Evolutionary conservation across 2,113 vertebrate genomes (phyloP), one percentile per base, ranked within the genome.

Genomic region (Myiagra hebetior): DNA sequence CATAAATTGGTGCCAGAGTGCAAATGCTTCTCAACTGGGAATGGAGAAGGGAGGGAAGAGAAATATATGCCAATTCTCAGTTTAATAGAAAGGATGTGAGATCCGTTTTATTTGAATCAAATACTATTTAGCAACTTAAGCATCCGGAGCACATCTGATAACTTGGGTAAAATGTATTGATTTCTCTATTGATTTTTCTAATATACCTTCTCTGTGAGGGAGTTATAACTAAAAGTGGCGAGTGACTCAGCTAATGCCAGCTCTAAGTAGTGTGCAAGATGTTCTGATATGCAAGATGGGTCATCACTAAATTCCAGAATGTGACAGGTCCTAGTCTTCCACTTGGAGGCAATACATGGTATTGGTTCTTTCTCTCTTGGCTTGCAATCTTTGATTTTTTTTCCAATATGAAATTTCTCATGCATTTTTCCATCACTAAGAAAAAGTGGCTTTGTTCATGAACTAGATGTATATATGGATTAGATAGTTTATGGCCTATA

Each of bases 121-220:
- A 96, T 86, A 85, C 80, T 97, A 94, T 92, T 97, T 96, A 97
- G 95, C 87, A 94, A 85, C 92, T 95, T 93, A 96, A 96, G 94
- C 70, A 95, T 94, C 70, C 47, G 27, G 82, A 96, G 95, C 79
- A 93, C 90, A 96, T 94, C 90, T 96, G 97, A 97, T 97, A 97
- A 95, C 89, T 85, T 82, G 79, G 88, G 68, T 95, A 94, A 97
- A 93, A 94, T 79, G 60, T 93, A 97, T 97, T 13, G 95, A 98
- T 97, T 96, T 97, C 78, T 88, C 63, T 90, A 97, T 97, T 95
- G 97, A 97, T 98, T 97, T 97, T 97, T 91, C 74, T 91, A 95
- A 95, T 93, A 90, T 50, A 87, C 28, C 72, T 91, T 78, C 69
- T 91, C 73, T 89, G 30, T 55, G 91, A 93, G 56, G 22, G 69